These are phyloP conservation scores for Rhyzopertha dominica DNA, from an alignment of 1,140 invertebrate genomes.

Conservation along the genomic window DNA sequence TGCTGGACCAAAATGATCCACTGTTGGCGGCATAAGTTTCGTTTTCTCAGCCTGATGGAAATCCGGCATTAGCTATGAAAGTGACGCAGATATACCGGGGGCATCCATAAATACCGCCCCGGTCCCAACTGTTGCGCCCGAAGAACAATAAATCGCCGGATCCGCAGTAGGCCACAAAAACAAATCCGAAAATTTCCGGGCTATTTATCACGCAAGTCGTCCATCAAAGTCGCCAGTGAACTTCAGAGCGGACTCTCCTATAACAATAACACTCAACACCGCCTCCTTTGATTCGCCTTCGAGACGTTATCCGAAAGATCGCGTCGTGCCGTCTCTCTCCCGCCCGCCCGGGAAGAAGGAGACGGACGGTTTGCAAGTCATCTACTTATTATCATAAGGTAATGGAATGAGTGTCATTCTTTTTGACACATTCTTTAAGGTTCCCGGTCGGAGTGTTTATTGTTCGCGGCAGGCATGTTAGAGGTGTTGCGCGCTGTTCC, in stretches of 20 bases:
- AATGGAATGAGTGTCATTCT: slow-evolving; percentile 36
- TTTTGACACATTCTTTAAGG: slow-evolving; percentile 25
- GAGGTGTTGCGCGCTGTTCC: slow-evolving; percentile 3
- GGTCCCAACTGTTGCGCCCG: no score
- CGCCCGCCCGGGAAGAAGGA: slow-evolving; percentile 3
- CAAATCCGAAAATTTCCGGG: slow-evolving; percentile 21
- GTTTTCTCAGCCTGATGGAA: no score
- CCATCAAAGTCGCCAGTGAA: slow-evolving; percentile 17
- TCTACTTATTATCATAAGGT: slow-evolving; percentile 37
- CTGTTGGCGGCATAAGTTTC: no score
- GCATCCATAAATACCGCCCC: no score
- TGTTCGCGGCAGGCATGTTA: not conserved
- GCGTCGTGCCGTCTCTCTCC: slow-evolving; percentile 1
- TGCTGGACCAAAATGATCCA: no score
- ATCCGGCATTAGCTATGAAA: no score
- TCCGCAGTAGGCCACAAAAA: slow-evolving; percentile 24
- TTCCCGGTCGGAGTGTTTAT: slow-evolving; percentile 1
- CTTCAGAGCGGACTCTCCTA: slow-evolving; percentile 18
- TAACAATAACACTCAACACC: slow-evolving; percentile 30
- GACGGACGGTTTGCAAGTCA: slow-evolving; percentile 31
- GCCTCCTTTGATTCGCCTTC: slow-evolving; percentile 27
- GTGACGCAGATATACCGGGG: no score
- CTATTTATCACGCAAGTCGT: slow-evolving; percentile 34
- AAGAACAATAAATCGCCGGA: no score
- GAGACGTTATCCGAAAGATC: slow-evolving; percentile 15